phyloP scores from a whole-genome alignment of 2,797 vertebrate genomes.

The Rhincodon typus region DNA sequence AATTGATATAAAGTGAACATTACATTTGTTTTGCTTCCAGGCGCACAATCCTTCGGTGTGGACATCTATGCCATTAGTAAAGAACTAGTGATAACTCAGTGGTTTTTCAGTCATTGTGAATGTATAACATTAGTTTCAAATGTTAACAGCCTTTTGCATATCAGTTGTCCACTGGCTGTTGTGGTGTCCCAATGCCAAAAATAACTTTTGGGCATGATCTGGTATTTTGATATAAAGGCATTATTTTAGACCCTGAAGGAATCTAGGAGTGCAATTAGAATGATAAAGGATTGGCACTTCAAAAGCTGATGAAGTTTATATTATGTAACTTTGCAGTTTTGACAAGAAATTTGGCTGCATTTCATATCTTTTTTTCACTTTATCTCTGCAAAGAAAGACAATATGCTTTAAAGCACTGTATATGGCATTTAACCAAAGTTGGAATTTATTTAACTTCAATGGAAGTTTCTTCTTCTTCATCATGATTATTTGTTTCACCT shows the following conservation, averaged over 20 bases:
- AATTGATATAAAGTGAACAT: not conserved
- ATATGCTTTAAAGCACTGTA: not conserved
- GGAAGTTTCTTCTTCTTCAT: not conserved
- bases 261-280: not conserved
- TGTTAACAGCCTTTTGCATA: not conserved
- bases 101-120: not conserved
- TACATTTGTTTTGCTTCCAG: not conserved
- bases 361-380: slow-evolving; percentile 5
- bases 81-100: not conserved
- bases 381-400: not conserved
- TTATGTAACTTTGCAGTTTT: not conserved
- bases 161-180: not conserved
- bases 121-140: not conserved
- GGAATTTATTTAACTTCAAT: not conserved
- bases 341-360: not conserved
- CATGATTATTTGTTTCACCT: not conserved
- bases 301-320: not conserved
- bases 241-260: not conserved
- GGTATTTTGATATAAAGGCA: not conserved
- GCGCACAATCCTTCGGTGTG: not conserved
- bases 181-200: not conserved
- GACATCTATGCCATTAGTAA: not conserved
- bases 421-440: not conserved
- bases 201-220: not conserved
- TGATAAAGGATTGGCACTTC: not conserved